These are phyloP conservation scores for Alosa alosa DNA, from an alignment of 2,113 vertebrate species.

Conservation along the genomic window DNA sequence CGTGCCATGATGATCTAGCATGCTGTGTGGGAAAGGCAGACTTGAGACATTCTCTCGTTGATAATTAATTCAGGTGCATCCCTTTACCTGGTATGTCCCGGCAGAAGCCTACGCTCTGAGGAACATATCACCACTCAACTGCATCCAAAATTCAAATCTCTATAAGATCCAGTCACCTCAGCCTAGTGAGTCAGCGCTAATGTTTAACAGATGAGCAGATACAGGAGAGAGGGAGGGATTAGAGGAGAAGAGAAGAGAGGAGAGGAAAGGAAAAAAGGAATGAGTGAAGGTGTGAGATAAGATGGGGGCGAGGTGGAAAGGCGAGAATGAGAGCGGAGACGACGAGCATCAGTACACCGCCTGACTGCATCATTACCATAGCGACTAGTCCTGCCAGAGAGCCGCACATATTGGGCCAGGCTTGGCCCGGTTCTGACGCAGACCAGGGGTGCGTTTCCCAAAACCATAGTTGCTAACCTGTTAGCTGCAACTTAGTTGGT, in stretches of 20 bases:
- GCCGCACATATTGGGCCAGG: neutral
- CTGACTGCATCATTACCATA: neutral
- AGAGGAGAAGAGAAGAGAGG: neutral
- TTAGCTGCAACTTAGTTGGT: too few relatives aligned
- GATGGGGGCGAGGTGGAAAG: neutral
- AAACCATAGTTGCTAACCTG: too few relatives aligned
- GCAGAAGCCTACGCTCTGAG: neutral
- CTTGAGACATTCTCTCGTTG: neutral
- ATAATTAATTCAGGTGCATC: neutral
- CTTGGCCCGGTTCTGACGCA: neutral
- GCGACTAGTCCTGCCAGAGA: neutral
- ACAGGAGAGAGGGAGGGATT: conserved; percentile 32
- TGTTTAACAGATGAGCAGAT: conserved; percentile 61
- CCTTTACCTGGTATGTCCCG: neutral
- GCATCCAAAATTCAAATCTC: neutral
- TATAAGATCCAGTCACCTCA: neutral
- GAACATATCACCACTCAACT: neutral
- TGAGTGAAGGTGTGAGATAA: neutral
- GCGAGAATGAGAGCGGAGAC: neutral
- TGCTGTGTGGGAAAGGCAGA: neutral
- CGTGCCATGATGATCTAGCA: neutral
- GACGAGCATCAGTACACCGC: neutral
- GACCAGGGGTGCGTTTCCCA: neutral
- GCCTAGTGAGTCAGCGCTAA: conserved; percentile 40
- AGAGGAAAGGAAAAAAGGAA: neutral